These are phyloP conservation scores for Platalea minor DNA, from an alignment of 2,797 vertebrate species.

Conservation along the genomic window DNA sequence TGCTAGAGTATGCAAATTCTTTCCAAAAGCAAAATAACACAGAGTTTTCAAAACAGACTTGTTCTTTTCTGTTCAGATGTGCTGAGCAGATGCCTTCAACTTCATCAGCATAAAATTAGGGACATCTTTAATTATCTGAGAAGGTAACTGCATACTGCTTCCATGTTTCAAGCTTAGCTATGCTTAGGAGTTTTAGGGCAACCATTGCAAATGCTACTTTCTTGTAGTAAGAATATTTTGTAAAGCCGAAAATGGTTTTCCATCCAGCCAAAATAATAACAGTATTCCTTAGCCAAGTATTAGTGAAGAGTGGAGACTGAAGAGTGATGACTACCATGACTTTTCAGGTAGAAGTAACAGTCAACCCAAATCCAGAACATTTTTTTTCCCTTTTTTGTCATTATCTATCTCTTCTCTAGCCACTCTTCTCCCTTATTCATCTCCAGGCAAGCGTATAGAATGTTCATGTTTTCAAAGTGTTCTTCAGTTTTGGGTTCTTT, in stretches of 20 bases:
- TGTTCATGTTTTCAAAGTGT: not conserved
- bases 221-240: not conserved
- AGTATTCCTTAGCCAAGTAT: not conserved
- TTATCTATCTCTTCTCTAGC: not conserved
- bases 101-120: not conserved
- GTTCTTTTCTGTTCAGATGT: not conserved
- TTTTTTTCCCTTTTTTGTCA: not conserved
- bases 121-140: not conserved
- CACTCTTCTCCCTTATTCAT: not conserved
- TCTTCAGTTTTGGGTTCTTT: not conserved
- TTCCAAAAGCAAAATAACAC: not conserved
- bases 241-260: not conserved
- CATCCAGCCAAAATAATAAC: not conserved
- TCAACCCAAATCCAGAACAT: not conserved
- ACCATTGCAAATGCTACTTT: not conserved
- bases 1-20: not conserved
- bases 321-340: not conserved
- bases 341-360: not conserved
- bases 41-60: not conserved
- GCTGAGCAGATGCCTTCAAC: not conserved
- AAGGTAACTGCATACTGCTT: not conserved
- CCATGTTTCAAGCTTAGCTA: not conserved
- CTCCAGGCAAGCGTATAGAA: not conserved
- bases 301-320: not conserved
- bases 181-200: not conserved